Percentiles rank a stretch among this genome's conserved stretches.
These are phyloP conservation scores for Eospalax fontanierii DNA, from an alignment of 2,797 vertebrate species.

Conservation along the genomic window DNA sequence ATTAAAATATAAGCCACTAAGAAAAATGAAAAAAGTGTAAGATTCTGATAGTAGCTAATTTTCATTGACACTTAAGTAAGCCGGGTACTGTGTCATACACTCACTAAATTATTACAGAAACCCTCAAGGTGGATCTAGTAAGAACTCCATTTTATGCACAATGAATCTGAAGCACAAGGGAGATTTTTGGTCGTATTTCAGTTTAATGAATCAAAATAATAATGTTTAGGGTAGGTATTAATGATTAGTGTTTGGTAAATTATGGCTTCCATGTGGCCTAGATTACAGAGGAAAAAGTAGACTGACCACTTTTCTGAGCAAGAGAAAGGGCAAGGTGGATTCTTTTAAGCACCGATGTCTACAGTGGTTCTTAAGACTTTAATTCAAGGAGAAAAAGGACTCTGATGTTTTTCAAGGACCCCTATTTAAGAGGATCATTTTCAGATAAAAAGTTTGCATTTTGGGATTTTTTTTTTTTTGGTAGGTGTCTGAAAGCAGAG, in stretches of 20 bases:
- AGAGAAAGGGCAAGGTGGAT: background rate
- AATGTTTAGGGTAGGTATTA: background rate
- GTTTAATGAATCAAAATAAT: background rate
- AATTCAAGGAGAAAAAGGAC: background rate
- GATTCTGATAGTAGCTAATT: background rate
- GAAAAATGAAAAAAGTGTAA: background rate
- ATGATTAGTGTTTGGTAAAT: slow-evolving; percentile 1
- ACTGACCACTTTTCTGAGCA: slow-evolving; percentile 1
- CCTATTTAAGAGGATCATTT: slow-evolving; percentile 54
- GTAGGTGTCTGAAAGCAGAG: slow-evolving; percentile 50
- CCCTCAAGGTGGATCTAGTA: background rate
- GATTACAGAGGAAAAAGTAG: background rate
- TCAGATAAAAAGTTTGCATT: background rate
- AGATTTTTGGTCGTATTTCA: background rate
- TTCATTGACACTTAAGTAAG: background rate
- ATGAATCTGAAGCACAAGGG: background rate
- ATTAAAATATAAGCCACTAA: background rate
- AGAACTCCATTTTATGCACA: background rate
- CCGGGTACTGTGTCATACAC: background rate
- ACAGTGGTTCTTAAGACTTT: background rate
- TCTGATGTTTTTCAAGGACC: slow-evolving; percentile 47
- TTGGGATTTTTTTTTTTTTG: background rate
- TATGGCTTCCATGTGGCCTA: background rate
- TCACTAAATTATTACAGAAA: background rate
- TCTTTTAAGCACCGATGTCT: background rate